Percentiles rank a stretch among this genome's conserved stretches.
Conservation (phyloP, 2,113 vertebrate genomes). For the Saccopteryx bilineata region DNA sequence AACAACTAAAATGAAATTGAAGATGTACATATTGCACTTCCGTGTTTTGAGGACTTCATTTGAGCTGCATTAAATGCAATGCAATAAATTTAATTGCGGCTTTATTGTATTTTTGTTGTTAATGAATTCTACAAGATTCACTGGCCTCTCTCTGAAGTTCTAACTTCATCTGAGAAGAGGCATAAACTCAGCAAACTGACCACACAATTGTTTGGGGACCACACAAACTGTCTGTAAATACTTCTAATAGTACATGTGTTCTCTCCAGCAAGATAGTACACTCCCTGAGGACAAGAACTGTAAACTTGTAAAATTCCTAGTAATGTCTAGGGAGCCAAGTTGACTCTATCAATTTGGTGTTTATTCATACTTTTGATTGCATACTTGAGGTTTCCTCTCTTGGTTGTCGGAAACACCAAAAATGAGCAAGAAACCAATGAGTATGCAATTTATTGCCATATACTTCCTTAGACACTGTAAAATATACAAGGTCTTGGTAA, state of each 20-base stretch:
- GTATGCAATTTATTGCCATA: neutral
- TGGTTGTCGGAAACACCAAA: neutral
- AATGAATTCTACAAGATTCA: constrained; percentile 63
- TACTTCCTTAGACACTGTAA: neutral
- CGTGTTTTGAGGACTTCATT: neutral
- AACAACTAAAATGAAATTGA: neutral
- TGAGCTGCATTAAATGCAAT: neutral
- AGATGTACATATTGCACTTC: neutral
- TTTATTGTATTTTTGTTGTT: constrained; percentile 56
- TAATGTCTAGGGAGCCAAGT: neutral
- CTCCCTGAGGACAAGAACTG: constrained; percentile 25
- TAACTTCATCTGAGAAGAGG: constrained; percentile 4
- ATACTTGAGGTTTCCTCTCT: neutral
- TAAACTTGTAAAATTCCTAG: neutral
- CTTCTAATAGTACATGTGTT: constrained; percentile 19
- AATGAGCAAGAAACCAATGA: neutral
- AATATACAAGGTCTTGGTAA: neutral
- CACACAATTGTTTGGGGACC: constrained; percentile 52
- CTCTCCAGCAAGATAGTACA: constrained; percentile 20
- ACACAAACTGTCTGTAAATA: constrained; percentile 62
- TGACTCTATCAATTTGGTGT: neutral
- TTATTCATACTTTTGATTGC: constrained; percentile 14
- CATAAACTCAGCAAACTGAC: constrained; percentile 54
- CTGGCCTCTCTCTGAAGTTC: neutral
- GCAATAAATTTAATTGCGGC: constrained; percentile 41